Percentiles rank a stretch among this genome's conserved stretches.
Conservation (phyloP, 2,113 vertebrate genomes). For the Actinemys pallida region DNA sequence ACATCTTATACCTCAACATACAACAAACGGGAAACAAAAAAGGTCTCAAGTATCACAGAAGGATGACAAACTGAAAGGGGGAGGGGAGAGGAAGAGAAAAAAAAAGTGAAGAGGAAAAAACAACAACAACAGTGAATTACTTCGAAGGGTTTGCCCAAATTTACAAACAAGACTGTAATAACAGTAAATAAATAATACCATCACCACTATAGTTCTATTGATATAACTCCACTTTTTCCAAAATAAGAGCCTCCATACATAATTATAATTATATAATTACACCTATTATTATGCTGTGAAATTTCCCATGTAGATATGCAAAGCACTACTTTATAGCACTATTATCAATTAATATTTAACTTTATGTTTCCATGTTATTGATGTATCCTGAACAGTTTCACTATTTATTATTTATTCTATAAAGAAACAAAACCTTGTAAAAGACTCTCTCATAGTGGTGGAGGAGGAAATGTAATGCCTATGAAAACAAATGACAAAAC, state of each 20-base stretch:
- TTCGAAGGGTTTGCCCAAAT: not conserved
- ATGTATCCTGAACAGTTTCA: not conserved
- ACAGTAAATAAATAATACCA: not conserved
- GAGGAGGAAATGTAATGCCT: not conserved
- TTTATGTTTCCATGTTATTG: not conserved
- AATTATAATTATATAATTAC: not conserved
- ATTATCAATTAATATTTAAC: not conserved
- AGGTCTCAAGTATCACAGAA: not conserved
- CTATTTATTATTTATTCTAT: not conserved
- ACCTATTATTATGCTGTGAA: not conserved
- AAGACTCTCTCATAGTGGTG: not conserved
- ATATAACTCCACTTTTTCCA: not conserved
- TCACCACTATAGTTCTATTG: too few species aligned
- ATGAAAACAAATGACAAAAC: not conserved
- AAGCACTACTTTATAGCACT: not conserved
- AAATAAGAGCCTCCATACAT: too few species aligned
- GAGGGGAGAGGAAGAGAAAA: not conserved
- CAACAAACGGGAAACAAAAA: not conserved
- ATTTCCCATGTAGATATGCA: not conserved
- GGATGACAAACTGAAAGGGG: not conserved
- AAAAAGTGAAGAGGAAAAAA: not conserved
- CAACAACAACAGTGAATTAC: fast-evolving
- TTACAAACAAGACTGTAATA: not conserved
- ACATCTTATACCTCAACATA: not conserved
- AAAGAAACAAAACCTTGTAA: not conserved